Percentiles rank a stretch among this genome's conserved stretches.
Evolutionary conservation across 2,888 invertebrate species (phyloP).

Genomic region (Parnassius smintheus): DNA sequence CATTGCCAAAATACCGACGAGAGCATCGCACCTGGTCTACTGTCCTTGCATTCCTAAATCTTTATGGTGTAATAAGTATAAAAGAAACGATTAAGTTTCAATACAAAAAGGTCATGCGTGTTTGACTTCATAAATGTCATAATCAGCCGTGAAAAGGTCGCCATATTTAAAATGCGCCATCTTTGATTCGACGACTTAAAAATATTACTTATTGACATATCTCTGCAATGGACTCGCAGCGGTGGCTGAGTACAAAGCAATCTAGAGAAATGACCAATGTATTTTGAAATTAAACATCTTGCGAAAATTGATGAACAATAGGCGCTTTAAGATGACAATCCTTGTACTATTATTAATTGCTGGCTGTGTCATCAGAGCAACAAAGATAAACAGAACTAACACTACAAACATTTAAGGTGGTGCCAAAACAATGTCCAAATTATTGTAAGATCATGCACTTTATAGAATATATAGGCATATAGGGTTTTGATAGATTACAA

Average conservation of each 20-base stretch:
- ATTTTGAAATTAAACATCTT: conserved; percentile 16
- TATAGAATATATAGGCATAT: too few relatives aligned
- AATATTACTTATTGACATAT: conserved; percentile 13
- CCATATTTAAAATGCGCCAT: conserved; percentile 29
- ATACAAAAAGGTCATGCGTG: conserved; percentile 26
- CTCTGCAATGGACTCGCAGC: conserved; percentile 4
- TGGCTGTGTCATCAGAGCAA: too few relatives aligned
- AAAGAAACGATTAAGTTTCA: conserved; percentile 26
- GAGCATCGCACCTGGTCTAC: not conserved
- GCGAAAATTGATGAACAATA: conserved; percentile 13
- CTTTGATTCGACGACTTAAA: conserved; percentile 13
- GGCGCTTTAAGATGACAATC: not conserved
- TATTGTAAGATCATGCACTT: too few relatives aligned
- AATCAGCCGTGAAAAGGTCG: conserved; percentile 37
- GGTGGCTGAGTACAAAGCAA: conserved; percentile 6
- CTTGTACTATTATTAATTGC: too few relatives aligned
- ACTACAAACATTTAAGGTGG: too few relatives aligned
- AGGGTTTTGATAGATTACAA: too few relatives aligned
- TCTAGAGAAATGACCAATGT: not conserved
- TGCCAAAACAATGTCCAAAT: too few relatives aligned
- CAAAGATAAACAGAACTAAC: too few relatives aligned
- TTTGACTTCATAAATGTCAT: conserved; percentile 33
- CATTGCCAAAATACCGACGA: not conserved
- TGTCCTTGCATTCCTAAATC: conserved; percentile 6
- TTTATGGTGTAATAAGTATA: conserved; percentile 24